Evolutionary conservation across 2,113 vertebrate genomes (phyloP).

Genomic region (Falcunculus frontatus): DNA sequence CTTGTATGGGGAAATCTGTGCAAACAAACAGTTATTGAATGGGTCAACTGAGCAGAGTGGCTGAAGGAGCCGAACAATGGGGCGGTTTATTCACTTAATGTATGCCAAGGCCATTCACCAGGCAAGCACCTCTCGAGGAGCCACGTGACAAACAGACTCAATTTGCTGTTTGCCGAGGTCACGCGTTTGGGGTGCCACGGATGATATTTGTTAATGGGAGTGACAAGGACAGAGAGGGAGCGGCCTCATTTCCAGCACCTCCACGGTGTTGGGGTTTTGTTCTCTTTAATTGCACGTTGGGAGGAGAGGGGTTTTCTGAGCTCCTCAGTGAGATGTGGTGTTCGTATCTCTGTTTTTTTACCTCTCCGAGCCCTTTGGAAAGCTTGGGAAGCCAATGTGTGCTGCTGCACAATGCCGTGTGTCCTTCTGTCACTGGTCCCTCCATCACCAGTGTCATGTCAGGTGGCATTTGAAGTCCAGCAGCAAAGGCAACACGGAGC

Average conservation of each 20-base stretch:
- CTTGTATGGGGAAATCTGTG: conserved; percentile 42
- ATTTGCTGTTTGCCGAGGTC: background rate
- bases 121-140: conserved; percentile 39
- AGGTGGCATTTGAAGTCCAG: background rate
- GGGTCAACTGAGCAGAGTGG: conserved; percentile 44
- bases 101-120: conserved; percentile 58
- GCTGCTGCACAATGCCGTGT: rapidly evolving
- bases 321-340: background rate
- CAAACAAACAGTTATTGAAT: conserved; percentile 57
- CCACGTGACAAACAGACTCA: background rate
- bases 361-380: background rate
- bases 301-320: background rate
- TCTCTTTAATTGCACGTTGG: background rate
- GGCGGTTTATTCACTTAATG: conserved; percentile 36
- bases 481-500: background rate
- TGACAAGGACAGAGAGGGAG: background rate
- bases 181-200: background rate
- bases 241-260: background rate
- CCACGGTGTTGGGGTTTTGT: background rate
- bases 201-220: background rate
- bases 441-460: rapidly evolving
- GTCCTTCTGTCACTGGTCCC: background rate
- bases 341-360: background rate
- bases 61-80: conserved; percentile 51
- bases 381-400: background rate